Percentiles rank a stretch among this genome's conserved stretches.
Conservation (phyloP, 92 coral and sea anemone genomes). For the Galaxea fascicularis region DNA sequence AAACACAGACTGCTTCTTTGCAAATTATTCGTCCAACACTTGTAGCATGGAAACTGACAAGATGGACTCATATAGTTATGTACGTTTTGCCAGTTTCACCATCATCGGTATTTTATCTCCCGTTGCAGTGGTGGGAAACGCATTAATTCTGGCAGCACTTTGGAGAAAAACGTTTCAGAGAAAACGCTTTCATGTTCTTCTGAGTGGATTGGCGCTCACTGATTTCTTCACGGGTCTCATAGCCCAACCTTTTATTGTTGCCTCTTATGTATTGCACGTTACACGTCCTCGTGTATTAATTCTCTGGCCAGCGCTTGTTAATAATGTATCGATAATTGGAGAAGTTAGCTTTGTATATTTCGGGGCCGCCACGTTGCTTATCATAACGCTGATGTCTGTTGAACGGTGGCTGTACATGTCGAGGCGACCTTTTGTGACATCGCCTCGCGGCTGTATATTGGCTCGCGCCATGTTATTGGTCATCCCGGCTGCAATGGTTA, state of each 20-base stretch:
- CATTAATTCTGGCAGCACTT: conserved; percentile 23
- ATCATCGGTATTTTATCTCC: conserved; percentile 5
- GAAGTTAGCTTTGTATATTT: not conserved
- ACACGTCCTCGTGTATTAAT: not conserved
- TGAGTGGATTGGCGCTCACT: conserved; percentile 18
- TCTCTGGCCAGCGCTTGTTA: not conserved
- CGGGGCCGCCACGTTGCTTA: not conserved
- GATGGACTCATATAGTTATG: not conserved
- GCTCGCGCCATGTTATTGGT: not conserved
- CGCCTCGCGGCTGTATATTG: not conserved
- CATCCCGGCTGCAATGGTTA: not conserved
- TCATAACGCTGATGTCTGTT: conserved; percentile 8
- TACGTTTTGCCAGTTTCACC: not conserved
- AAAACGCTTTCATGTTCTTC: conserved; percentile 3
- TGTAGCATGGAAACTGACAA: not conserved
- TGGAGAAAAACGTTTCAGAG: conserved; percentile 13
- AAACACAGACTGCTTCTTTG: too few relatives aligned
- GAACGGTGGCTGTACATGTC: conserved; percentile 35
- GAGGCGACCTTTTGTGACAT: not conserved
- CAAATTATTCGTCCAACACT: too few relatives aligned
- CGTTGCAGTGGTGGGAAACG: conserved; percentile 20
- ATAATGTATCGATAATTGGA: not conserved
- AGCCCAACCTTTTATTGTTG: not conserved
- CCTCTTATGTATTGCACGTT: not conserved
- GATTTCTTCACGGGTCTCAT: conserved; percentile 25